phyloP scores from a whole-genome alignment of 2,888 invertebrate species.

The Glomeris marginata region DNA sequence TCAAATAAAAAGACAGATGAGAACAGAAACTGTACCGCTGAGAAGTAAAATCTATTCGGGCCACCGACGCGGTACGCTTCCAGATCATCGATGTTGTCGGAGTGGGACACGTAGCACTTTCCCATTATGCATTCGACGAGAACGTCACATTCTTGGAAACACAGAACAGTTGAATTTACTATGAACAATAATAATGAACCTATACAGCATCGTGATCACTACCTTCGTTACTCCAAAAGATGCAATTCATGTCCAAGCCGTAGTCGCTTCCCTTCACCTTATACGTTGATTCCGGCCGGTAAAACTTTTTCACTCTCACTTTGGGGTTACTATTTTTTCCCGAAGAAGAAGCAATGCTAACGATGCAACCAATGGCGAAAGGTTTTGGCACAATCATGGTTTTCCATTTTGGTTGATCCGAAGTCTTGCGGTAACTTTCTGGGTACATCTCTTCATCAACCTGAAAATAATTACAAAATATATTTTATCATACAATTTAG shows the following conservation, averaged over 20 bases:
- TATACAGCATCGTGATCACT: too few relatives aligned
- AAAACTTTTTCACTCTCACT: slow-evolving; percentile 51
- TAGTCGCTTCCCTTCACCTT: slow-evolving; percentile 40
- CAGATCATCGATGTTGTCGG: slow-evolving; percentile 37
- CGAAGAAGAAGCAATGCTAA: slow-evolving; percentile 19
- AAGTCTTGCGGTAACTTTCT: slow-evolving; percentile 61
- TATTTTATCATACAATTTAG: too few relatives aligned
- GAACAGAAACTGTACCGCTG: slow-evolving; percentile 28
- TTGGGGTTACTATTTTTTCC: slow-evolving; percentile 44
- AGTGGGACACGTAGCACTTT: slow-evolving; percentile 49
- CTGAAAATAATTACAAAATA: slow-evolving; percentile 18
- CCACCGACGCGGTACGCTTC: slow-evolving; percentile 47
- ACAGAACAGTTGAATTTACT: too few relatives aligned
- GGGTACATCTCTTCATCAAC: slow-evolving; percentile 60
- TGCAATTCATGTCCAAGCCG: slow-evolving; percentile 50
- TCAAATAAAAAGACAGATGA: too few relatives aligned
- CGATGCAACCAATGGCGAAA: slow-evolving; percentile 35
- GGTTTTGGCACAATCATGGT: slow-evolving; percentile 57
- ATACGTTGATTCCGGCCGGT: slow-evolving; percentile 58
- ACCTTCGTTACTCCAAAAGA: slow-evolving; percentile 66
- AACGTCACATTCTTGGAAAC: too few relatives aligned
- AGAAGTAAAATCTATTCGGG: slow-evolving; percentile 57
- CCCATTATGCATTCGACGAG: slow-evolving; percentile 30
- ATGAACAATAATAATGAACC: too few relatives aligned
- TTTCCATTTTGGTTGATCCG: slow-evolving; percentile 50